A percentile compares a stretch with the other conserved stretches of the same genome.
phyloP scores from a whole-genome alignment of 1,140 invertebrate species.

The Bombus sibiricus region DNA sequence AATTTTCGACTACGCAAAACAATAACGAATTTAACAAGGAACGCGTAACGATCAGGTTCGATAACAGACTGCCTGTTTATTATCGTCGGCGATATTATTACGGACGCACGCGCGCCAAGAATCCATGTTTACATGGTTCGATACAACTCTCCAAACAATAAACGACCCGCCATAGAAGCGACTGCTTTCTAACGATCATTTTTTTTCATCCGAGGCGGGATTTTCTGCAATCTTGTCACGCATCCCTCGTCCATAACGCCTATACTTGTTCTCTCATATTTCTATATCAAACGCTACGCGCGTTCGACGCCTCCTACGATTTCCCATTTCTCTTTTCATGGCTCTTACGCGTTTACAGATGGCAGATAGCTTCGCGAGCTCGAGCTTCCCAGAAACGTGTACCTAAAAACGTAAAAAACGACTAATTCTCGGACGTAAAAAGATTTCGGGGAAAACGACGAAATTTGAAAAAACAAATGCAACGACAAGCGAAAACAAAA shows the following conservation, averaged over 20 bases:
- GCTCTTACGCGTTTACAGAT: background rate
- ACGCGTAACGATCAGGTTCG: slow-evolving; percentile 13
- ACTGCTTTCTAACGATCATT: background rate
- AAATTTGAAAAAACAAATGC: background rate
- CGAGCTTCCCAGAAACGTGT: too few relatives aligned
- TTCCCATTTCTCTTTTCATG: background rate
- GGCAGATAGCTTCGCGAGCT: too few relatives aligned
- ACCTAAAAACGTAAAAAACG: too few relatives aligned
- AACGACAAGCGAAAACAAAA: slow-evolving; percentile 6
- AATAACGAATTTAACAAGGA: slow-evolving; percentile 17
- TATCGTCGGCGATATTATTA: slow-evolving; percentile 4
- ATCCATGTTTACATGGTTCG: background rate
- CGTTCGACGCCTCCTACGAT: background rate
- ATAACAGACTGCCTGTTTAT: background rate
- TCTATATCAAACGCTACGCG: background rate
- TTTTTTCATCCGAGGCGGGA: background rate
- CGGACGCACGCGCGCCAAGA: background rate
- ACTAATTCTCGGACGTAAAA: background rate
- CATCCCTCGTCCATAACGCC: background rate
- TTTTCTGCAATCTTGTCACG: background rate
- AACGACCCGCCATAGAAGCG: too few relatives aligned
- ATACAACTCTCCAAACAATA: background rate
- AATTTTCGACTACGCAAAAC: slow-evolving; percentile 43
- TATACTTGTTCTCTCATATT: background rate
- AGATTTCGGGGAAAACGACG: background rate